phyloP scores from a whole-genome alignment of 2,113 vertebrate genomes.

The Poecile atricapillus region DNA sequence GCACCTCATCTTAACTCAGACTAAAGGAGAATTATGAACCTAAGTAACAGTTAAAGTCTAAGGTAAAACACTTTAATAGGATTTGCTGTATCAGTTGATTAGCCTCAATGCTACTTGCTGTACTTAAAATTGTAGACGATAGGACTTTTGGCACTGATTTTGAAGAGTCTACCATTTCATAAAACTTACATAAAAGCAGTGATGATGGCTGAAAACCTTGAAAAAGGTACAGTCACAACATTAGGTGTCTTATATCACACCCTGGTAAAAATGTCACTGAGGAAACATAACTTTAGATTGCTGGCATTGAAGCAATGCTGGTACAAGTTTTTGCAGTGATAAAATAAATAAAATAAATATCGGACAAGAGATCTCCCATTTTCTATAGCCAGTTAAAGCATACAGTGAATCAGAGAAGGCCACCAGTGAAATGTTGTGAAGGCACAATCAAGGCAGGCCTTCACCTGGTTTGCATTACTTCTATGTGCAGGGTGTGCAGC shows the following conservation, averaged over 20 bases:
- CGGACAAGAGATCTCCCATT: not conserved
- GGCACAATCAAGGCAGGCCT: not conserved
- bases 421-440: not conserved
- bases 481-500: not conserved
- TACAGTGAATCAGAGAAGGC: not conserved
- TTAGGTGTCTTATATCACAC: not conserved
- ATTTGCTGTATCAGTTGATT: not conserved
- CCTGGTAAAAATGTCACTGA: not conserved
- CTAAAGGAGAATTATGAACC: not conserved
- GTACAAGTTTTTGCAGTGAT: not conserved
- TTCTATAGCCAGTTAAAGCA: not conserved
- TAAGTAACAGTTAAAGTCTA: not conserved
- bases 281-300: not conserved
- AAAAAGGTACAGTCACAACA: not conserved
- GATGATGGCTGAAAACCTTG: not conserved
- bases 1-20: not conserved
- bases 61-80: not conserved
- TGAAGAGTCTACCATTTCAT: not conserved
- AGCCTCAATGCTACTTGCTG: not conserved
- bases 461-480: not conserved
- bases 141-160: not conserved
- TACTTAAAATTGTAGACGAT: not conserved
- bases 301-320: not conserved
- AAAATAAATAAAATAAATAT: not conserved
- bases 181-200: not conserved